A percentile compares a stretch with the other conserved stretches of the same genome.
Evolutionary conservation across 1,140 invertebrate species (phyloP).

Genomic region (Venustaconcha ellipsiformis): DNA sequence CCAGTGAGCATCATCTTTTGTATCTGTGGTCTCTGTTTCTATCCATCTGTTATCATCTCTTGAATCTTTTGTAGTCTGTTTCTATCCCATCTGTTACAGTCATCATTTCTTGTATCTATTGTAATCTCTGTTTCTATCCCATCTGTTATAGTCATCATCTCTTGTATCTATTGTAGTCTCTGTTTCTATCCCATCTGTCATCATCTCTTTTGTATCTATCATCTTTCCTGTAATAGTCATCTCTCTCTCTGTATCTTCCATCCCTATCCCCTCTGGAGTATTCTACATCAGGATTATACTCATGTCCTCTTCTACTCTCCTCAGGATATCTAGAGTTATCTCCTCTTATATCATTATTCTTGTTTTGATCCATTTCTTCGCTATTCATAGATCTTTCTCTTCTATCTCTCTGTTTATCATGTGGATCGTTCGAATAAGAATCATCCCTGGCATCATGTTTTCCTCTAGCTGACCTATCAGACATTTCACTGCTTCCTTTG

Average conservation of each 20-base stretch:
- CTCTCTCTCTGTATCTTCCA: conserved; percentile 4
- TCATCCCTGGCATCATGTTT: neutral
- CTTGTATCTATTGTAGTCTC: neutral
- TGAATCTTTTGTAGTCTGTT: neutral
- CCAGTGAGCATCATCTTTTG: neutral
- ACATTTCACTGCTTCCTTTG: conserved; percentile 1
- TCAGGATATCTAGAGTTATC: conserved; percentile 10
- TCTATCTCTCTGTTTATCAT: conserved; percentile 52
- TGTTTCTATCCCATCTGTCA: conserved; percentile 15
- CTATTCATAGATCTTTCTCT: conserved; percentile 26
- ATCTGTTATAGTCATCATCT: conserved; percentile 13
- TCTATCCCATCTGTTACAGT: conserved; percentile 8
- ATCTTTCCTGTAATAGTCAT: conserved; percentile 1
- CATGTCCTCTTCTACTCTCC: conserved; percentile 5
- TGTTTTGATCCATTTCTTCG: conserved; percentile 21
- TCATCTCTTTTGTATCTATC: conserved; percentile 3
- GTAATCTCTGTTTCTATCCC: conserved; percentile 2
- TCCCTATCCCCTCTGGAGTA: conserved; percentile 1
- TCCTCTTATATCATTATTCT: conserved; percentile 10
- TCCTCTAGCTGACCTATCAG: conserved; percentile 10
- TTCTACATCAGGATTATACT: too few relatives aligned
- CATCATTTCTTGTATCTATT: conserved; percentile 8
- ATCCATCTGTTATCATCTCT: conserved; percentile 13
- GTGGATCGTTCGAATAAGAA: conserved; percentile 36
- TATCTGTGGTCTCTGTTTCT: conserved; percentile 12